phyloP scores from a whole-genome alignment of 1,140 invertebrate species.

The Aphelinus certus region DNA sequence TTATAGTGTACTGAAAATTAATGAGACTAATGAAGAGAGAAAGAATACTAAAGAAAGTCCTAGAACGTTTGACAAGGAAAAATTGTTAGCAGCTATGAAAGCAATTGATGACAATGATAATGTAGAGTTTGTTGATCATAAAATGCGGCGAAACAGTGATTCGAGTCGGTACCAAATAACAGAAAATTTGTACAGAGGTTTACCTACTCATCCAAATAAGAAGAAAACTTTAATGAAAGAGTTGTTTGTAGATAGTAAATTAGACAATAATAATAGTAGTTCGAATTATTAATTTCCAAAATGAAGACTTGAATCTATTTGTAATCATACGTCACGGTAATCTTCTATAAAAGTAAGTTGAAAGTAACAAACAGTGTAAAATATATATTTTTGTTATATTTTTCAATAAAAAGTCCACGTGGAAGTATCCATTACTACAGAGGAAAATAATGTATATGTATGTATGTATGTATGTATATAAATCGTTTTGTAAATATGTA shows the following conservation, averaged over 20 bases:
- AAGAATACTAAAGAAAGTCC: conserved; percentile 32
- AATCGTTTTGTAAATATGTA: conserved; percentile 38
- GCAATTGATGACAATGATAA: conserved; percentile 73
- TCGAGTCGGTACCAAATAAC: conserved; percentile 54
- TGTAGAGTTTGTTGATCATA: conserved; percentile 59
- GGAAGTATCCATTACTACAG: background rate
- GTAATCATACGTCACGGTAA: conserved; percentile 23
- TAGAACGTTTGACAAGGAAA: conserved; percentile 66
- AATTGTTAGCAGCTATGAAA: conserved; percentile 71
- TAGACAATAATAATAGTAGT: conserved; percentile 29
- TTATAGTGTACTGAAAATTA: conserved; percentile 1
- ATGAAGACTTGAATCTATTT: background rate
- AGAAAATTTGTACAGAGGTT: conserved; percentile 59
- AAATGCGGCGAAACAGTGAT: conserved; percentile 41
- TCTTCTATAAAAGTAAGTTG: conserved; percentile 22
- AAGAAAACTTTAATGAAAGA: conserved; percentile 60
- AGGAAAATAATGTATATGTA: background rate
- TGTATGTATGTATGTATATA: conserved; percentile 3
- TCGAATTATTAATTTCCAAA: background rate
- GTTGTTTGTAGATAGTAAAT: conserved; percentile 51
- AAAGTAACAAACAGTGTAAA: conserved; percentile 25
- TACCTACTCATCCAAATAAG: conserved; percentile 55
- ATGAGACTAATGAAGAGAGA: conserved; percentile 1
- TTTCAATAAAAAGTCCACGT: conserved; percentile 21
- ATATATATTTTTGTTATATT: conserved; percentile 37